These are phyloP conservation scores for Heliothis virescens DNA, from an alignment of 1,140 invertebrate genomes.

Conservation along the genomic window DNA sequence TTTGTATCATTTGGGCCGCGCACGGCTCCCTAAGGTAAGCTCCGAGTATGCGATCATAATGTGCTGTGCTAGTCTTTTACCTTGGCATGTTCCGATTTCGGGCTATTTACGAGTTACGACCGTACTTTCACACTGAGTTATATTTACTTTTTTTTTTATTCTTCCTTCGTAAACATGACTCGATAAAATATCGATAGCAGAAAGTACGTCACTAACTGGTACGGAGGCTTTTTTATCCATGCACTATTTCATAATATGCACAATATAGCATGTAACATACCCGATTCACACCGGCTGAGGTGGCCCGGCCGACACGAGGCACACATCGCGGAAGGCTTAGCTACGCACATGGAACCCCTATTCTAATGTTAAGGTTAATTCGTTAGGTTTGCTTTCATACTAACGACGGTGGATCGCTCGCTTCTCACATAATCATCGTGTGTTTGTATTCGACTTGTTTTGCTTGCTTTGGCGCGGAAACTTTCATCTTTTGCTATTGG, in stretches of 20 bases:
- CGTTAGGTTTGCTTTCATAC: conserved; percentile 81
- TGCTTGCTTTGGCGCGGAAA: conserved; percentile 79
- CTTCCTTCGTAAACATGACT: conserved; percentile 1
- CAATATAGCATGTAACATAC: conserved; percentile 67
- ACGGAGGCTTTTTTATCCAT: conserved; percentile 45
- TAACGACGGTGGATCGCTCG: conserved; percentile 73
- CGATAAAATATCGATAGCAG: not conserved
- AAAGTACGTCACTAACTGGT: conserved; percentile 4
- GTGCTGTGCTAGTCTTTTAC: conserved; percentile 46
- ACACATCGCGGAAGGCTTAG: conserved; percentile 71
- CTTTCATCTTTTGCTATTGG: conserved; percentile 43
- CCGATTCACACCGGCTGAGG: conserved; percentile 84
- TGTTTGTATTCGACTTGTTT: conserved; percentile 79
- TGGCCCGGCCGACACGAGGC: conserved; percentile 61
- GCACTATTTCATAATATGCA: conserved; percentile 60
- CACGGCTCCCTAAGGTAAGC: conserved; percentile 62
- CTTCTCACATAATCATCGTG: conserved; percentile 83
- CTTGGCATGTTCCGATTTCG: conserved; percentile 51
- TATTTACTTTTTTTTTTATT: conserved; percentile 10
- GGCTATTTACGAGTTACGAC: conserved; percentile 26
- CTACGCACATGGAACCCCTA: conserved; percentile 68
- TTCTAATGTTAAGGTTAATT: conserved; percentile 68
- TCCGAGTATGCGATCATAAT: conserved; percentile 49
- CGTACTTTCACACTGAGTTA: conserved; percentile 2
- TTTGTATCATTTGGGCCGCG: conserved; percentile 61